Evolutionary conservation across 2,797 vertebrate species (phyloP).

Genomic region (Poeciliopsis gracilis): DNA sequence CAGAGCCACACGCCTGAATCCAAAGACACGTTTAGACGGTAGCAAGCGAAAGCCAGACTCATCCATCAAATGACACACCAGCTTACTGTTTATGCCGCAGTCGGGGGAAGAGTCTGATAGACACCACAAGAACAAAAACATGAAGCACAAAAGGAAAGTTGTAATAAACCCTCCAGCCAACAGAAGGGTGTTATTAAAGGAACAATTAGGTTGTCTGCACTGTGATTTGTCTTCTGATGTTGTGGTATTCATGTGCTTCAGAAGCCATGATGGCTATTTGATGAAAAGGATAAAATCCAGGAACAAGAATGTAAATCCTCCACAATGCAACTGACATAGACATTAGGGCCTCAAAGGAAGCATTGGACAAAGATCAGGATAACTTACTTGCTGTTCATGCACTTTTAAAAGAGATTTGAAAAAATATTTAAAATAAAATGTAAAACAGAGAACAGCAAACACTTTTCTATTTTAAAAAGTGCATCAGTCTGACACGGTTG

Average conservation of each 20-base stretch:
- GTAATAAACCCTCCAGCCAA: conserved; percentile 19
- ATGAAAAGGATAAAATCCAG: conserved; percentile 14
- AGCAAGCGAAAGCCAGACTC: conserved; percentile 37
- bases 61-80: conserved; percentile 32
- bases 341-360: not conserved
- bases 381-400: conserved; percentile 1
- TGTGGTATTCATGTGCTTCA: conserved; percentile 10
- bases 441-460: not conserved
- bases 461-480: not conserved
- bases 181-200: not conserved
- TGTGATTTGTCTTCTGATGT: conserved; percentile 5
- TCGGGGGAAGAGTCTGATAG: conserved; percentile 1
- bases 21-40: conserved; percentile 43
- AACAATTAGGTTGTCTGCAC: not conserved
- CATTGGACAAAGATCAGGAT: not conserved
- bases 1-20: conserved; percentile 32
- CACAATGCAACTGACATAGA: not conserved
- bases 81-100: conserved; percentile 22
- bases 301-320: conserved; percentile 11
- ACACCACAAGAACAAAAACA: conserved; percentile 18
- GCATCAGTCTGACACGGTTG: not conserved
- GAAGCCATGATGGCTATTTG: conserved; percentile 3
- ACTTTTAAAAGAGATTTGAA: not conserved
- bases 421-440: not conserved
- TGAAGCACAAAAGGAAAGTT: not conserved